Conservation (phyloP, 1,140 invertebrate species). For the Chrysomallon squamiferum region DNA sequence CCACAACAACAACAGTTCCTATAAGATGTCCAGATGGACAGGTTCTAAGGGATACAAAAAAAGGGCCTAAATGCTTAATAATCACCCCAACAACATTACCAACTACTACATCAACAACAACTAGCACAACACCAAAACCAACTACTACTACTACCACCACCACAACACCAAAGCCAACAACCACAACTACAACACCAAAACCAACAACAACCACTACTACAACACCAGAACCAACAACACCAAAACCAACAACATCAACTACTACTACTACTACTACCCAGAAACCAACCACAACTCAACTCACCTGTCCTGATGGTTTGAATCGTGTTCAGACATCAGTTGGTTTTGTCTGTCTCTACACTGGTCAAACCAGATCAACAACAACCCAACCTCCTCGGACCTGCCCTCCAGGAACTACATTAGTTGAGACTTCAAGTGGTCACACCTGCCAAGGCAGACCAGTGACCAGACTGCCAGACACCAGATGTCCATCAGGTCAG, state of each 20-base stretch:
- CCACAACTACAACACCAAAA: background rate
- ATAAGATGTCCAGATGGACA: too few species aligned
- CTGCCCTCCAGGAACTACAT: background rate
- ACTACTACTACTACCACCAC: background rate
- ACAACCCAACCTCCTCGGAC: background rate
- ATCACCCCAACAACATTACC: background rate
- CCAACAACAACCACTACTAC: background rate
- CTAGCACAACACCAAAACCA: background rate
- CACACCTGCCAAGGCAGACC: background rate
- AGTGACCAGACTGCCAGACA: background rate
- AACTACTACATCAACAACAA: background rate
- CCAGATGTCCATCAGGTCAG: background rate
- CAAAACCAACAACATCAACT: background rate
- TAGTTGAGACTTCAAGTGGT: background rate
- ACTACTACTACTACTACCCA: background rate
- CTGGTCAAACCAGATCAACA: background rate
- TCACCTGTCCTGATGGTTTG: background rate
- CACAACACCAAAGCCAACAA: constrained; percentile 64
- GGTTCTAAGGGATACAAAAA: too few species aligned
- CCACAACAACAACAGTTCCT: background rate
- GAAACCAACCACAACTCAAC: background rate
- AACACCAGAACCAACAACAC: background rate
- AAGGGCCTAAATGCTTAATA: too few species aligned
- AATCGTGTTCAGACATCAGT: background rate
- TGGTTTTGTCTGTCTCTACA: background rate